A percentile compares a stretch with the other conserved stretches of the same genome.
phyloP scores from a whole-genome alignment of 2,888 invertebrate genomes.

The Euplagia quadripunctaria region DNA sequence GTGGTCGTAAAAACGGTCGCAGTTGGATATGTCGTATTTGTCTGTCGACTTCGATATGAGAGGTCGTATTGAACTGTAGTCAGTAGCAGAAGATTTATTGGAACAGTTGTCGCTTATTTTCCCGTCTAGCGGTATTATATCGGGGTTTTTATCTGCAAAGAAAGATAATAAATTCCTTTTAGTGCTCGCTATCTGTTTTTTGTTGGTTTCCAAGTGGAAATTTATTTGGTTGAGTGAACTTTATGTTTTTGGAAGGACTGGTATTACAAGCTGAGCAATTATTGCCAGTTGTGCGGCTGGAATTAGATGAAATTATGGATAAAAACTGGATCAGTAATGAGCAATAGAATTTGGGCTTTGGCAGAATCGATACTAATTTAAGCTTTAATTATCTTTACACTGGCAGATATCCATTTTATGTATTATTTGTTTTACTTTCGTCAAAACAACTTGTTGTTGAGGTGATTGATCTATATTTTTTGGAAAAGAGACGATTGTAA shows the following conservation, averaged over 20 bases:
- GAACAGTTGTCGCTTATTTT: constrained; percentile 83
- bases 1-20: constrained; percentile 77
- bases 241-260: constrained; percentile 27
- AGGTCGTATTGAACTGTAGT: constrained; percentile 80
- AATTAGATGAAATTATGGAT: constrained; percentile 5
- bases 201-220: constrained; percentile 32
- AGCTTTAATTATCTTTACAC: not conserved
- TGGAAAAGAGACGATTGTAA: no score
- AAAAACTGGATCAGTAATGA: not conserved
- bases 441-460: no score
- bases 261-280: constrained; percentile 19
- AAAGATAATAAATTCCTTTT: constrained; percentile 40
- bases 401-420: no score
- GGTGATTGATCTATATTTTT: no score
- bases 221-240: constrained; percentile 31
- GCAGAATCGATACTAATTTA: not conserved
- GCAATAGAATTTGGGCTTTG: not conserved
- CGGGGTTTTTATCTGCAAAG: constrained; percentile 83
- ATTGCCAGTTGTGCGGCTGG: constrained; percentile 19
- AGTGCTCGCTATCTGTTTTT: constrained; percentile 30
- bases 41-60: constrained; percentile 76
- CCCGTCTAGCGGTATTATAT: constrained; percentile 82
- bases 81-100: constrained; percentile 80
- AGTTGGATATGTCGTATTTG: constrained; percentile 76
- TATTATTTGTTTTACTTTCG: no score